Base-by-base conservation (phyloP, 1,140 invertebrate species). In the Penaeus japonicus region DNA sequence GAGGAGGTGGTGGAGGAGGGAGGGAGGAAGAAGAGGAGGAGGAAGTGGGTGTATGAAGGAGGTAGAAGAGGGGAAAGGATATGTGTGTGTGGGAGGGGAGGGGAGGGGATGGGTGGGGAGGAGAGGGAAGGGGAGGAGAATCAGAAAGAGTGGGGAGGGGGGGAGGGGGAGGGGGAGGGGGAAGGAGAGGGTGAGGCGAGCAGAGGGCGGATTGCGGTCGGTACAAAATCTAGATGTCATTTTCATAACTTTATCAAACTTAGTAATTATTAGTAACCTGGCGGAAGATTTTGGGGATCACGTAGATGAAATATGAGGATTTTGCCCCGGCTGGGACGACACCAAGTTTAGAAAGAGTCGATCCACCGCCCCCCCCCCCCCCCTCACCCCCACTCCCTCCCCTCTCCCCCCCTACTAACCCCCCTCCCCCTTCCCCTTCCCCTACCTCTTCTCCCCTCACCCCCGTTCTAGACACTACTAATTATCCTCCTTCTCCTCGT, bases 191-290 rank as follows among this genome's bases (percentile, higher is more conserved):
- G 65, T 57, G 55, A 47, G 24, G 30, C 27, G 32, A 12, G 17
- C 27, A 47, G n/a, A 18, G 57, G 78, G 79, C 53, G 85, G 79
- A 79, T 86, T 75, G 57, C 85, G 57, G 59, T 17, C 62, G 39
- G n/a, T 65, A 78, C 81, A 89, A 89, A 89, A 89, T 78, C 80
- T 62, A 85, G 77, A 84, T 85, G 83, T 84, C 83, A 78, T 85
- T 79, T 78, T 84, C 55, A 89, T 89, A 89, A 89, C 83, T 89
- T 80, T 57, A 80, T 70, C 83, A 85, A 89, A 89, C 75, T 89
- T 89, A 85, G 83, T 89, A 89, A 89, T 89, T 89, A 85, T 85
- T 89, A 70, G 24, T 85, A 85, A 85, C 88, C 83, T 82, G 62
- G 82, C 70, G 87, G 70, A 84, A 84, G 82, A 65, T 57, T 84